Evolutionary conservation across 1,140 invertebrate genomes (phyloP), one percentile per base, ranked within the genome.

Genomic region (Bactericera cockerelli): DNA sequence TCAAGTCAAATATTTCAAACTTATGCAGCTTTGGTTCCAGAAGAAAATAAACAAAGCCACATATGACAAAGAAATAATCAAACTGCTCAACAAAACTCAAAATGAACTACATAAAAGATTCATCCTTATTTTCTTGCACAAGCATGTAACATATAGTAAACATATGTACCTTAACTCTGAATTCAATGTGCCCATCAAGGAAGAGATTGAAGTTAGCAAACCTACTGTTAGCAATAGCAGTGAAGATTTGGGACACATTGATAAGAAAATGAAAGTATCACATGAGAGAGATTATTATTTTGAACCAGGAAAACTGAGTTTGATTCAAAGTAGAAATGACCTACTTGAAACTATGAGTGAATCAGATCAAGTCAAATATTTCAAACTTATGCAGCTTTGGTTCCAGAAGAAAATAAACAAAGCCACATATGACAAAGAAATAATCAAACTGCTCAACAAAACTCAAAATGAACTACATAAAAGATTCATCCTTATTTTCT

Each of bases 371-470:
- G 42, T 19, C 3, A 49, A 49, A 49, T 49, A 49, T n/a, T 49
- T 19, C 22, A 16, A 49, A 19, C 22, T 49, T 19, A 49, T 49
- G 42, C 42, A 49, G 22, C 42, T 49, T n/a, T 49, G 42, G 42
- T 49, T 49, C 19, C 42, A 49, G 19, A 6, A 49, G 42, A 49
- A 49, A 49, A 49, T 49, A 6, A 49, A 49, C 22, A 49, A 49
- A 49, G 19, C 42, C 3, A 49, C 42, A 6, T 49, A 19, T 22
- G 42, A 49, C 19, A 49, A 16, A 49, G 42, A 49, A 22, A 49
- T 49, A 6, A 49, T 16, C n/a, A 49, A 49, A n/a, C 22, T 49
- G 3, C 22, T 49, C 4, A 49, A 49, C 42, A 49, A 49, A 49
- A 16, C n/a, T 19, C 42, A 49, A 22, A 49, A 49, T 49, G 42